A percentile compares a stretch with the other conserved stretches of the same genome.
These are phyloP conservation scores for Micrastur ruficollis DNA, from an alignment of 2,797 vertebrate genomes.

Conservation along the genomic window DNA sequence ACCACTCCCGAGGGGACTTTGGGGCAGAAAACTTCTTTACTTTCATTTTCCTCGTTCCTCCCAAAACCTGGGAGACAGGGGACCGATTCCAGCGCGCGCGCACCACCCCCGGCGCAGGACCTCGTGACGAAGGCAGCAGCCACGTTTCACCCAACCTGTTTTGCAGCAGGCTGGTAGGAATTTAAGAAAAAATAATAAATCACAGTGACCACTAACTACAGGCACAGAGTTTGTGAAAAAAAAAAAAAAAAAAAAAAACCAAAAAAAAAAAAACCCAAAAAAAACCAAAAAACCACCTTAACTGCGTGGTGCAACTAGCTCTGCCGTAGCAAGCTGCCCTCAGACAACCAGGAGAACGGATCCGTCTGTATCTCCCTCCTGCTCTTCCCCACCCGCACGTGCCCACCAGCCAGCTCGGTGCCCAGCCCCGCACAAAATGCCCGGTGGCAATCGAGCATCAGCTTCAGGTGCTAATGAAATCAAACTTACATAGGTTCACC, in stretches of 20 bases:
- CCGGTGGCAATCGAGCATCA: rapidly evolving
- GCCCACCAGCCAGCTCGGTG: background rate
- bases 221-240: background rate
- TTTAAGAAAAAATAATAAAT: background rate
- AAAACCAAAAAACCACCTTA: background rate
- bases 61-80: background rate
- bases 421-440: background rate
- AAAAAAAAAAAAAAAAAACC: too few species aligned
- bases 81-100: rapidly evolving
- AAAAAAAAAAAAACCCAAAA: too few species aligned
- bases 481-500: background rate
- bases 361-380: background rate
- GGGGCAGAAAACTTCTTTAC: background rate
- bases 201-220: background rate
- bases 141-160: background rate
- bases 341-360: background rate
- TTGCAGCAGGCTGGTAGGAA: background rate
- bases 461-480: background rate
- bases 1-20: background rate
- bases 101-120: rapidly evolving
- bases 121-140: rapidly evolving
- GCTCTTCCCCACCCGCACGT: background rate
- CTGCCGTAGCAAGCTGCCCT: background rate
- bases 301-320: background rate
- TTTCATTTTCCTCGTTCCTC: background rate